These are phyloP conservation scores for Theristicus caerulescens DNA, from an alignment of 2,113 vertebrate genomes.

Conservation along the genomic window DNA sequence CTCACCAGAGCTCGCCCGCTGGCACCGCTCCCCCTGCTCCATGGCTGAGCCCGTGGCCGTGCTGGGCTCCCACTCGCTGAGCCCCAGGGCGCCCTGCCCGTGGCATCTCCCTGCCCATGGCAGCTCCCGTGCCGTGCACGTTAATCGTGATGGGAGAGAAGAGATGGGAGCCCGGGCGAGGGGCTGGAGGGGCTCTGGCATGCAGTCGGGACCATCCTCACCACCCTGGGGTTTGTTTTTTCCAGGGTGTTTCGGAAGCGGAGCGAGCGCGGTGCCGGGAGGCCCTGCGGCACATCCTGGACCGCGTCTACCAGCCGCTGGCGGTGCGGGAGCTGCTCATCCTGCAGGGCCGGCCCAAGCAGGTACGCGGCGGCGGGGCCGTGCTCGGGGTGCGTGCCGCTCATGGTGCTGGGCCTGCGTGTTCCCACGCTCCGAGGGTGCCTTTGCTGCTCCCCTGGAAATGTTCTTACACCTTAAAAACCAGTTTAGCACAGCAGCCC, in stretches of 20 bases:
- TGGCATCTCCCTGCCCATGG: no score
- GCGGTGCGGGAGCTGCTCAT: conserved; percentile 88
- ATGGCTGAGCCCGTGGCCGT: fast-evolving
- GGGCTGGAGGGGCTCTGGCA: not conserved
- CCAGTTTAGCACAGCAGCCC: no score
- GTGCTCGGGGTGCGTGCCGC: fast-evolving
- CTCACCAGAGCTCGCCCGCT: fast-evolving
- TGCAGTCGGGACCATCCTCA: fast-evolving
- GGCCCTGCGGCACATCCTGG: conserved; percentile 77
- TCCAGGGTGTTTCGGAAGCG: conserved; percentile 76
- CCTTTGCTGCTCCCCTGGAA: not conserved
- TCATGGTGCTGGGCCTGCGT: fast-evolving
- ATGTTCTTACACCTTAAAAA: not conserved
- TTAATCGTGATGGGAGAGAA: fast-evolving
- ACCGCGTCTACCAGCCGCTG: conserved; percentile 89
- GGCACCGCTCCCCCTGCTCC: no score
- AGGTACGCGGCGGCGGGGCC: conserved; percentile 68
- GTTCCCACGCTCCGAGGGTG: fast-evolving
- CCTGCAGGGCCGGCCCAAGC: conserved; percentile 87
- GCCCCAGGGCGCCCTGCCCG: no score
- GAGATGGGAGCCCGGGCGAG: fast-evolving
- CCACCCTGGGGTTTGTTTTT: not conserved
- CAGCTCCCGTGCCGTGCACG: fast-evolving
- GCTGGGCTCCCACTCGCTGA: fast-evolving
- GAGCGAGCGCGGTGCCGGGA: conserved; percentile 74